A percentile compares a stretch with the other conserved stretches of the same genome.
Evolutionary conservation across 2,888 invertebrate species (phyloP).

Genomic region (Megamerina dolium): DNA sequence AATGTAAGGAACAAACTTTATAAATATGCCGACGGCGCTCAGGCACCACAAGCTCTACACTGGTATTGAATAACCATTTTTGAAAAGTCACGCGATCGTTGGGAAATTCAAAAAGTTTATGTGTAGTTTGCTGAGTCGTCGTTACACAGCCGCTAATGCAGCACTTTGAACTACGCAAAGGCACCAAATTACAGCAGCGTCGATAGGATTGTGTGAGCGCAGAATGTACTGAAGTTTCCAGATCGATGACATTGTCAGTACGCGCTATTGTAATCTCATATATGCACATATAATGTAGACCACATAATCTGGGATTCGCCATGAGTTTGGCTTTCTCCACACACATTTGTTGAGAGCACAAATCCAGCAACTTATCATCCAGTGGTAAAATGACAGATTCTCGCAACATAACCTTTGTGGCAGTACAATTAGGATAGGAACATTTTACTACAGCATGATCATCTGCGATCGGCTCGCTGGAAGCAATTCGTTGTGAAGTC

Average conservation of each 20-base stretch:
- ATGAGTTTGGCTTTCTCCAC: slow-evolving; percentile 6
- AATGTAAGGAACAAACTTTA: slow-evolving; percentile 37
- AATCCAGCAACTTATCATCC: slow-evolving; percentile 11
- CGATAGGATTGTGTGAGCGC: slow-evolving; percentile 12
- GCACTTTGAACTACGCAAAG: slow-evolving; percentile 21
- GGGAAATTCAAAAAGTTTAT: slow-evolving; percentile 32
- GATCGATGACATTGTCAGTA: not conserved
- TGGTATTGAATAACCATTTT: slow-evolving; percentile 36
- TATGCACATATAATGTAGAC: slow-evolving; percentile 22
- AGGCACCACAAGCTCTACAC: slow-evolving; percentile 25
- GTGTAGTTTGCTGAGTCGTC: slow-evolving; percentile 23
- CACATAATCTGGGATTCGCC: slow-evolving; percentile 21
- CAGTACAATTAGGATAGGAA: slow-evolving; percentile 17
- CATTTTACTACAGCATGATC: slow-evolving; percentile 7
- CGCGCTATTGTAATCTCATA: slow-evolving; percentile 12
- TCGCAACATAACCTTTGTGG: slow-evolving; percentile 21
- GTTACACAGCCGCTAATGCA: slow-evolving; percentile 18
- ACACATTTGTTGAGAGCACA: slow-evolving; percentile 19
- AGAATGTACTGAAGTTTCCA: not conserved
- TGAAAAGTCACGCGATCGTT: slow-evolving; percentile 24
- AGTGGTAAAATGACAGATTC: slow-evolving; percentile 23
- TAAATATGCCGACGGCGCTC: slow-evolving; percentile 30
- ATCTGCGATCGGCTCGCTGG: not conserved
- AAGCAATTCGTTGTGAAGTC: not conserved
- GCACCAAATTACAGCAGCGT: slow-evolving; percentile 18